Conservation (phyloP, 2,797 vertebrate genomes). For the Apogon talboti region DNA sequence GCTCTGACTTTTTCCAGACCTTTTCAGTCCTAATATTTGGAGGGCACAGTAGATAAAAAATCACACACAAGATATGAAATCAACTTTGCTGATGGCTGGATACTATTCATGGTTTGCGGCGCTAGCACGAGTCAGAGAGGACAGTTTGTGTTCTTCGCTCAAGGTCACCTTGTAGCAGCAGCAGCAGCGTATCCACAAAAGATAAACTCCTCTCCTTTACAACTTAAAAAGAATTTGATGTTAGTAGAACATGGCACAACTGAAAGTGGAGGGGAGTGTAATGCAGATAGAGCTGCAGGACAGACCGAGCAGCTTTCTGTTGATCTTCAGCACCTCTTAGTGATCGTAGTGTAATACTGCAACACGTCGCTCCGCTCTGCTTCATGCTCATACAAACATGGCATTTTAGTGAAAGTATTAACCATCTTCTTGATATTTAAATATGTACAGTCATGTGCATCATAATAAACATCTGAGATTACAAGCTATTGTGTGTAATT, state of each 20-base stretch:
- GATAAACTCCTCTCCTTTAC: not conserved
- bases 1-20: not conserved
- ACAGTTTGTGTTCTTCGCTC: not conserved
- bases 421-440: not conserved
- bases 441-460: not conserved
- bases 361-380: not conserved
- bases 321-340: constrained; percentile 64
- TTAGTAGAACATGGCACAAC: constrained; percentile 17
- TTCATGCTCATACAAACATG: not conserved
- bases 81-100: not conserved
- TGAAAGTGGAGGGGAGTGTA: constrained; percentile 20
- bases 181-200: not conserved
- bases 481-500: not conserved
- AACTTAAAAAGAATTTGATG: constrained; percentile 7
- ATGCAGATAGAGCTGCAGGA: constrained; percentile 46
- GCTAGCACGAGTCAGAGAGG: not conserved
- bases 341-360: constrained; percentile 49
- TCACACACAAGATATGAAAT: not conserved
- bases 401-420: not conserved
- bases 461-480: not conserved
- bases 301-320: constrained; percentile 6
- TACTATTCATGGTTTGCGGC: not conserved
- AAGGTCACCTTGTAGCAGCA: constrained; percentile 27
- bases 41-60: not conserved
- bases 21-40: not conserved